These are phyloP conservation scores for Pyrgus malvae DNA, from an alignment of 2,888 invertebrate species.

Conservation along the genomic window DNA sequence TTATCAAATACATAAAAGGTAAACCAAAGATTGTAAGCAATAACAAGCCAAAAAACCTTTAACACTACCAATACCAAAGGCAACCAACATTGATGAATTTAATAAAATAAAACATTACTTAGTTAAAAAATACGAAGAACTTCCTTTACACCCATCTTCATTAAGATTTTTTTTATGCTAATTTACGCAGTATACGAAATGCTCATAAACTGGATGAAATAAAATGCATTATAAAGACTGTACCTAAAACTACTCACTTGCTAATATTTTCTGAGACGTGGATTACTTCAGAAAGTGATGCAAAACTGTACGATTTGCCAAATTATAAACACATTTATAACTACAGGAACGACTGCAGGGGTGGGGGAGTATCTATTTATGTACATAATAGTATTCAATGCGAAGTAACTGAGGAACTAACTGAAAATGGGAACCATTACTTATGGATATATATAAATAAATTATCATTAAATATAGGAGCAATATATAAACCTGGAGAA, in stretches of 20 bases:
- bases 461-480: too few species aligned
- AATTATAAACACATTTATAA: conserved; percentile 21
- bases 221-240: conserved; percentile 28
- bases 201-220: conserved; percentile 34
- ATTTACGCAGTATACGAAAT: conserved; percentile 35
- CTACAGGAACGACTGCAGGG: conserved; percentile 3
- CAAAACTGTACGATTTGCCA: conserved; percentile 22
- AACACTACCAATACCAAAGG: background rate
- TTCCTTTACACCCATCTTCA: conserved; percentile 28
- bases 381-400: conserved; percentile 8
- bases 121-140: conserved; percentile 32
- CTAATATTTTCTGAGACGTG: conserved; percentile 34
- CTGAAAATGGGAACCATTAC: too few species aligned
- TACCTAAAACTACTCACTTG: conserved; percentile 21
- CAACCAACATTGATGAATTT: conserved; percentile 4
- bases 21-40: conserved; percentile 6
- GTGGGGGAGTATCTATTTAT: conserved; percentile 12
- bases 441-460: too few species aligned
- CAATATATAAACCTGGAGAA: too few species aligned
- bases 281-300: conserved; percentile 30
- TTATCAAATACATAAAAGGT: conserved; percentile 26
- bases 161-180: conserved; percentile 35
- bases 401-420: background rate
- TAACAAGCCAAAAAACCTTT: background rate
- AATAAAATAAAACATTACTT: conserved; percentile 23